Conservation (phyloP, 2,797 vertebrate genomes). For the Danio jaintianensis region DNA sequence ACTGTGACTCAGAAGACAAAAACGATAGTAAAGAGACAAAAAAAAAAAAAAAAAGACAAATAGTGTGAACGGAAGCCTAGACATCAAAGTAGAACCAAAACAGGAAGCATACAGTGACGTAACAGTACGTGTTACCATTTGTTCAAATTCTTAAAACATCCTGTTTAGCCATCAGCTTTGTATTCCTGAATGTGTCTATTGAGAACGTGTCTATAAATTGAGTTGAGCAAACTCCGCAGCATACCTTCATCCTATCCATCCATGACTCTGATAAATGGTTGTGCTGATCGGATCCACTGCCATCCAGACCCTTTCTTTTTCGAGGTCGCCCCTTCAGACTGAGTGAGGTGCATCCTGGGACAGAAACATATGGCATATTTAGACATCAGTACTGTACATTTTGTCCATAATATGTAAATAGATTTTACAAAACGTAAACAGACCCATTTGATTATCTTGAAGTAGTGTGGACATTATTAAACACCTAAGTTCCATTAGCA, state of each 20-base stretch:
- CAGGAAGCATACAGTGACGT: slow-evolving; percentile 25
- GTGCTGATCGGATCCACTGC: slow-evolving; percentile 64
- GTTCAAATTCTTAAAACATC: slow-evolving; percentile 21
- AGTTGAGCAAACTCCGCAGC: neutral
- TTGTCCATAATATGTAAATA: neutral
- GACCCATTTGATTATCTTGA: neutral
- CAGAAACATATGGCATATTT: neutral
- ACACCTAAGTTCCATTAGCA: neutral
- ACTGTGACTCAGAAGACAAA: too few relatives aligned
- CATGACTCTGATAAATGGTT: slow-evolving; percentile 75
- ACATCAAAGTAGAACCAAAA: slow-evolving; percentile 26
- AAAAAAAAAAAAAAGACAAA: slow-evolving; percentile 31
- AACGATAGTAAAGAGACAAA: slow-evolving; percentile 4
- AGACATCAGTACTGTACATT: neutral
- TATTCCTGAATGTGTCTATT: neutral
- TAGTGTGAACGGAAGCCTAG: slow-evolving; percentile 26
- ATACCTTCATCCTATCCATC: slow-evolving; percentile 81
- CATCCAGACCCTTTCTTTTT: slow-evolving; percentile 76
- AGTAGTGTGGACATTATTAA: neutral
- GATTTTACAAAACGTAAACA: neutral
- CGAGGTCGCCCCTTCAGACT: slow-evolving; percentile 81
- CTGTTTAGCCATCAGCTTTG: neutral
- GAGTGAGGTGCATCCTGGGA: slow-evolving; percentile 78
- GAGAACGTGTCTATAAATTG: neutral
- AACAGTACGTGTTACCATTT: neutral